phyloP scores from a whole-genome alignment of 2,113 vertebrate genomes.

The Cebidichthys violaceus region DNA sequence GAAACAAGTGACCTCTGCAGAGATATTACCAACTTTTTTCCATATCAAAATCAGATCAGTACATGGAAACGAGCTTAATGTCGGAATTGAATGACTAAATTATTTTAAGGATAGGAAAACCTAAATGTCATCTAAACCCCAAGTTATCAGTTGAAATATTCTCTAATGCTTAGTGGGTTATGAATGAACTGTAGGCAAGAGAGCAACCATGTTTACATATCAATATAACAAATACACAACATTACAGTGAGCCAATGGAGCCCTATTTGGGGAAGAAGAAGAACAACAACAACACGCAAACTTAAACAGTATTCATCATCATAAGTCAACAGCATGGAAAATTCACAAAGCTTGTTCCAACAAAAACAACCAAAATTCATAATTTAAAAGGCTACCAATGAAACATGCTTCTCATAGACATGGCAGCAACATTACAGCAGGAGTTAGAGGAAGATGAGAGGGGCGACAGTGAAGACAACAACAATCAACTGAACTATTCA shows the following conservation, averaged over 20 bases:
- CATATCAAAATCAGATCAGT: not conserved
- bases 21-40: not conserved
- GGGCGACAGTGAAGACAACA: not conserved
- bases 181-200: not conserved
- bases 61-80: not conserved
- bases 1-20: not conserved
- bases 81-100: not conserved
- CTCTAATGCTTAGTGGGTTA: not conserved
- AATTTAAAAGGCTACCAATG: not conserved
- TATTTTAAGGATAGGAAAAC: not conserved
- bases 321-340: constrained; percentile 2
- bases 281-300: not conserved
- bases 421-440: not conserved
- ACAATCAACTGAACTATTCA: too few species aligned
- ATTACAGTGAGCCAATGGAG: not conserved
- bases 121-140: not conserved
- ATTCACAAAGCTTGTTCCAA: not conserved
- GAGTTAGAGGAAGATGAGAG: not conserved
- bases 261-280: not conserved
- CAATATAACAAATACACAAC: not conserved
- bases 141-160: not conserved
- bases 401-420: not conserved
- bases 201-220: not conserved
- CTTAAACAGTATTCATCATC: not conserved
- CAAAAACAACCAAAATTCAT: not conserved